Evolutionary conservation across 1,140 invertebrate genomes (phyloP), one percentile per base, ranked within the genome.

Genomic region (Drosophila insularis): DNA sequence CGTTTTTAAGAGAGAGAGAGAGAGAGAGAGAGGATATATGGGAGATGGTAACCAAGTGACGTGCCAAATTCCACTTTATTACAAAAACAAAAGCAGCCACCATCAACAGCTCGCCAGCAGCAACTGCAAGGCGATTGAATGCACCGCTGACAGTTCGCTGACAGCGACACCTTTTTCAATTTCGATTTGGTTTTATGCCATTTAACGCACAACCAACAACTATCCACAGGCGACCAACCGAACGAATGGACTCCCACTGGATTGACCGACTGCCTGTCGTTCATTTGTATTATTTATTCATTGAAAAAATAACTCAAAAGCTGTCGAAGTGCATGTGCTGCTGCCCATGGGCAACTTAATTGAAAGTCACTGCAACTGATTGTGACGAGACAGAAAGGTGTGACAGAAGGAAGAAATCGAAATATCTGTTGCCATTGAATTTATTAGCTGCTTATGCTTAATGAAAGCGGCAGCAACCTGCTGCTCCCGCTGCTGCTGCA

Each of bases 31-130:
- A 4, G 11, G 35, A 11, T 2, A 37, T 11, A 37, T 2, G 4
- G 11, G 35, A 11, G 10, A 37, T 11, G 35, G 8, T 74, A 71
- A 68, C 69, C 64, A 87, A 78, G 67, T 82, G 79, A 79, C 72
- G 82, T 87, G 84, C 84, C 82, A 87, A 87, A 89, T 87, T 87
- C 84, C 84, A 80, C 70, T 87, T 87, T 87, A 87, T 87, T 89
- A 87, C 80, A 68, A 84, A 78, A 69, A 69, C 59, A 69, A 74
- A 69, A 62, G 60, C 63, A 21, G 40, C 46, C 35, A 37, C 32
- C 32, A 35, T 46, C 35, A 37, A 7, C 32, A 35, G 8, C 32
- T 4, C 69, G 23, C 37, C 4, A 21, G 62, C 43, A 32, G 31
- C 71, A 54, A 46, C 53, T 61, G 60, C 71, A 59, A 73, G 58